Evolutionary conservation across 2,797 vertebrate species (phyloP).

Genomic region (Pseudopleuronectes americanus): DNA sequence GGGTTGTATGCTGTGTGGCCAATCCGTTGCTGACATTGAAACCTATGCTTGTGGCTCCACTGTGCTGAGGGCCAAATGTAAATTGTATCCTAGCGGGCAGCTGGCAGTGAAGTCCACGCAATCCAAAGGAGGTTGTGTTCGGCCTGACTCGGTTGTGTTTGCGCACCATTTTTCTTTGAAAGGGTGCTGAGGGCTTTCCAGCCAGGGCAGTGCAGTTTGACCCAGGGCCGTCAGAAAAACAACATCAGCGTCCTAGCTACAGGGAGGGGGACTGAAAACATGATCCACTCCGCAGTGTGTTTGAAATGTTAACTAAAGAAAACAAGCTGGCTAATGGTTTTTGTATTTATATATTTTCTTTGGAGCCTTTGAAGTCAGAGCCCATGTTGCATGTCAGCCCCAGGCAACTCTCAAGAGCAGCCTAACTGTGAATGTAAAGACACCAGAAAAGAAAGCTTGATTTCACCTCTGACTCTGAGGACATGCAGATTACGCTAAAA

Average conservation of each 20-base stretch:
- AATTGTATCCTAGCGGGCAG: constrained; percentile 62
- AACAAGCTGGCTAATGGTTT: constrained; percentile 84
- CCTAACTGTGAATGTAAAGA: constrained; percentile 69
- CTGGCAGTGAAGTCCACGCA: constrained; percentile 27
- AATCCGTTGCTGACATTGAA: constrained; percentile 52
- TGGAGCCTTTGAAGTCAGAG: constrained; percentile 80
- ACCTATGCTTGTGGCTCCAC: constrained; percentile 54
- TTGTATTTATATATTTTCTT: constrained; percentile 86
- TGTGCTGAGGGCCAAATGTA: constrained; percentile 58
- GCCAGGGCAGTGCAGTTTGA: constrained; percentile 58
- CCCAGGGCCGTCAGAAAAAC: constrained; percentile 70
- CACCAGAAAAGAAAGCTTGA: constrained; percentile 25
- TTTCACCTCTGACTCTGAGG: constrained; percentile 58
- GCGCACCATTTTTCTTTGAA: constrained; percentile 39
- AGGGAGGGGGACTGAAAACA: constrained; percentile 73
- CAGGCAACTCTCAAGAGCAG: constrained; percentile 58
- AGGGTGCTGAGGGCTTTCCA: constrained; percentile 67
- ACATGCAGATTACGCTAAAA: constrained; percentile 29
- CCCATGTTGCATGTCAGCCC: constrained; percentile 64
- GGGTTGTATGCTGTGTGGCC: constrained; percentile 44
- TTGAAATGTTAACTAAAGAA: constrained; percentile 85
- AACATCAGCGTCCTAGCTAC: constrained; percentile 67
- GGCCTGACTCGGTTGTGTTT: constrained; percentile 57
- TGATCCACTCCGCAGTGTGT: constrained; percentile 69
- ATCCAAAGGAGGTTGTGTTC: constrained; percentile 43